These are phyloP conservation scores for Lamprologus speciosus DNA, from an alignment of 2,113 vertebrate species.

Conservation along the genomic window DNA sequence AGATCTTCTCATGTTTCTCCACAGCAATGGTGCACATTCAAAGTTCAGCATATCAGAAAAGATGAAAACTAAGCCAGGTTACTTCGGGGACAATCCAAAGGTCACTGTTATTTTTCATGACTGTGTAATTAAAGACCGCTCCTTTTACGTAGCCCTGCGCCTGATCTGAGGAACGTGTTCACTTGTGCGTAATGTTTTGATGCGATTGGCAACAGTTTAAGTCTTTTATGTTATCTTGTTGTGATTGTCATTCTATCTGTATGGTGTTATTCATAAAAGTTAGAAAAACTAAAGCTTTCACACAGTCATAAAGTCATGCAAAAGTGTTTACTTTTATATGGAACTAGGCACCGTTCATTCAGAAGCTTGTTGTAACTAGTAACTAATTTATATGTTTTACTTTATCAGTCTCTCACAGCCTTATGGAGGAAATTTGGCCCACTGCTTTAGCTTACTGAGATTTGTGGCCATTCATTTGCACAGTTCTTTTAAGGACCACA, in stretches of 20 bases:
- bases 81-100: slow-evolving; percentile 4
- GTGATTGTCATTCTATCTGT: not conserved
- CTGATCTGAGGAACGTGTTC: not conserved
- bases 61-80: not conserved
- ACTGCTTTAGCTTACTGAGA: not conserved
- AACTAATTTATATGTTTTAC: not conserved
- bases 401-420: not conserved
- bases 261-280: not conserved
- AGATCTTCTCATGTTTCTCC: not conserved
- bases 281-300: not conserved
- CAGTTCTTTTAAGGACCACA: not conserved
- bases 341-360: not conserved
- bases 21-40: not conserved
- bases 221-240: not conserved
- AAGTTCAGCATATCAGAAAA: not conserved
- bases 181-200: not conserved
- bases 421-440: not conserved
- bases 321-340: not conserved
- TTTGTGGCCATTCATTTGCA: not conserved
- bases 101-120: slow-evolving; percentile 17
- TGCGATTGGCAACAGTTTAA: not conserved
- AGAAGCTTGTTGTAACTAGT: not conserved
- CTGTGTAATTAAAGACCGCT: not conserved
- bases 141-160: not conserved
- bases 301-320: not conserved